Base-by-base conservation (phyloP, 2,113 vertebrate genomes). In the Pachypanchax playfairii region DNA sequence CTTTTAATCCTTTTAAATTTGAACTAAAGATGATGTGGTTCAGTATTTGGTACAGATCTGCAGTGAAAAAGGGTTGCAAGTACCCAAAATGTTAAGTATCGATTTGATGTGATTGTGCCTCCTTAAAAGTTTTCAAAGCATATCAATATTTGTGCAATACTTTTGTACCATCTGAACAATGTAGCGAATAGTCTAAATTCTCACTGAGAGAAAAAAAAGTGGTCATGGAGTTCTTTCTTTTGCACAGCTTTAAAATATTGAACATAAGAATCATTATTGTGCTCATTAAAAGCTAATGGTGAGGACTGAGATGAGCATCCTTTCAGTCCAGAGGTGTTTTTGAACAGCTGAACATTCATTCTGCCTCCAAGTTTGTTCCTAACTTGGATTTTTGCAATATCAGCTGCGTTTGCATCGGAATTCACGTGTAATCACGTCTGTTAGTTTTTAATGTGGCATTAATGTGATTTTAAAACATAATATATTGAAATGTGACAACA, bases 101-200 rank as follows among this genome's bases (percentile, higher is more conserved):
- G 28, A 12, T 12, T 12, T 35, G 33, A 12, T 9, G 33, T 35
- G 13, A 12, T 35, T 9, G 33, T 35, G 33, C 33, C 33, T 35
- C 10, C 10, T 42, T 20, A 1, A 20, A 20, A 20, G 36, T 38
- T 38, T 38, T 17, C 11, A 3, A 10, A 42, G 11, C 17, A 11
- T 6, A 46, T 48, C 50, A 54, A 15, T 56, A 28, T 38, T 48
- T 79, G 83, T 82, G 79, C 78, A 73, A 76, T 82, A 79, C 38
- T 49, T 58, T 15, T 31, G 21, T 65, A 11, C 48, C 33, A 39
- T 18, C 49, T 25, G 46, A 55, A 43, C 25, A 47, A n/a, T 46
- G 21, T 53, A 53, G 43, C 70, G 7, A 42, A n/a, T 8, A 42
- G 3, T 1, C 15, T 17, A 39, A 33, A 10, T 33, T 3, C 35